Conservation (phyloP, 2,113 vertebrate genomes). For the Oryctolagus cuniculus region mOryCun1.1 NC_091436.1:148460501-148461000, state of each 20-base stretch:
- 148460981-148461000: conserved; percentile 14
- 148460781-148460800: conserved; percentile 15
- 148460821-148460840: not conserved
- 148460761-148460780: not conserved
- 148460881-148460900: not conserved
- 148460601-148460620: not conserved
- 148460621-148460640: conserved; percentile 33
- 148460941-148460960: conserved; percentile 51
- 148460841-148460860: not conserved
- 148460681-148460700: not conserved
- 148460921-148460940: not conserved
- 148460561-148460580: not conserved
- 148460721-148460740: not conserved
- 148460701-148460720: not conserved
- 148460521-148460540: not conserved
- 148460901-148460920: not conserved
- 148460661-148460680: conserved; percentile 6
- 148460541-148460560: not conserved
- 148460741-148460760: not conserved
- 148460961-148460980: conserved; percentile 25
- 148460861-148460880: conserved; percentile 7
- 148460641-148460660: conserved; percentile 21
- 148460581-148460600: conserved; percentile 37
- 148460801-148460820: conserved; percentile 8
- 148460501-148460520: not conserved